Evolutionary conservation across 2,888 invertebrate species (phyloP).

Genomic region (Eristalis arbustorum): DNA sequence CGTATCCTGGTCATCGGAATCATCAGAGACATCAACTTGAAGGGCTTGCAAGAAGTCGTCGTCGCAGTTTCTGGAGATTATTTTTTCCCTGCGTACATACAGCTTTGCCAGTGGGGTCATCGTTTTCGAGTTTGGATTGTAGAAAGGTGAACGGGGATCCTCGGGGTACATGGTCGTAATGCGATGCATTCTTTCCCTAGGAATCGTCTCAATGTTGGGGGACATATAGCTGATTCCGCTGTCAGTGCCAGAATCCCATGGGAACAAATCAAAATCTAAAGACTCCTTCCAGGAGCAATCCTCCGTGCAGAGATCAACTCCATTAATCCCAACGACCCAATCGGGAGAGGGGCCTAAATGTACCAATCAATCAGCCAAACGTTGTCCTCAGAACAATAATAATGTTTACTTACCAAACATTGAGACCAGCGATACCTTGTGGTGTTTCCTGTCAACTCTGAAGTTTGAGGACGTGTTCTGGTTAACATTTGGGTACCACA

Average conservation of each 20-base stretch:
- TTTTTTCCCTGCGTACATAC: slow-evolving; percentile 87
- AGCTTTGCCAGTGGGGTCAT: slow-evolving; percentile 93
- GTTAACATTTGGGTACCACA: slow-evolving; percentile 94
- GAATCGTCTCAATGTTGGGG: slow-evolving; percentile 88
- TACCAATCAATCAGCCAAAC: too few species aligned
- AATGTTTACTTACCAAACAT: slow-evolving; percentile 83
- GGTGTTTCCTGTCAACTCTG: slow-evolving; percentile 91
- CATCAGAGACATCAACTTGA: slow-evolving; percentile 84
- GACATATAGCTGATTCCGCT: slow-evolving; percentile 95
- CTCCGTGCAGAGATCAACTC: slow-evolving; percentile 91
- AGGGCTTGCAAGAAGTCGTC: slow-evolving; percentile 83
- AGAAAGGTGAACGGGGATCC: slow-evolving; percentile 96
- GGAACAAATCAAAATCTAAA: slow-evolving; percentile 91
- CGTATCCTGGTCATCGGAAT: slow-evolving; percentile 84
- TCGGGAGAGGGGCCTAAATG: slow-evolving; percentile 94
- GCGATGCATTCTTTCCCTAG: slow-evolving; percentile 91
- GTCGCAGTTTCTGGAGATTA: slow-evolving; percentile 88
- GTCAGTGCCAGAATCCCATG: slow-evolving; percentile 98
- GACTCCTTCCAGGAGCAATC: slow-evolving; percentile 96
- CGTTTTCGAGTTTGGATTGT: slow-evolving; percentile 84
- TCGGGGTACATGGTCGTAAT: slow-evolving; percentile 96
- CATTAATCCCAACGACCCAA: slow-evolving; percentile 97
- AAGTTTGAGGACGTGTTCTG: slow-evolving; percentile 90
- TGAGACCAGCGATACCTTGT: slow-evolving; percentile 91
- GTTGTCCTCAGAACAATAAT: too few species aligned